A percentile compares a stretch with the other conserved stretches of the same genome.
Evolutionary conservation across 2,888 invertebrate species (phyloP).

Genomic region (Yponomeuta malinellus): DNA sequence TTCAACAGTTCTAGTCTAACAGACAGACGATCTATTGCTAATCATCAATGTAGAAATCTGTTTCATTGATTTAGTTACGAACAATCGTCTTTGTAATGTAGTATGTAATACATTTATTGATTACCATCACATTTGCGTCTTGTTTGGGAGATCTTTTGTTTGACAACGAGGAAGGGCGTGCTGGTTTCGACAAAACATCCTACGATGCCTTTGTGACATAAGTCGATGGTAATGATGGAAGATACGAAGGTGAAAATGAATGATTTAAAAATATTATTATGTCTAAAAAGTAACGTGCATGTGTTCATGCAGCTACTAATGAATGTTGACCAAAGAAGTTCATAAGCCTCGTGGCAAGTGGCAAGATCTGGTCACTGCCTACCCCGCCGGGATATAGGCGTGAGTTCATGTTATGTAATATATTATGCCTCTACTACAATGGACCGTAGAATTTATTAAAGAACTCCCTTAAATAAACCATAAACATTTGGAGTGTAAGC

Average conservation of each 20-base stretch:
- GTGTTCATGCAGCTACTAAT: too few species aligned
- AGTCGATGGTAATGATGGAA: background rate
- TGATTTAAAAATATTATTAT: background rate
- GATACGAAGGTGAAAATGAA: background rate
- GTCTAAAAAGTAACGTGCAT: background rate
- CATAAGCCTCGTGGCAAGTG: too few species aligned
- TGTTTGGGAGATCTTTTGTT: slow-evolving; percentile 6
- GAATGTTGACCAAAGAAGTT: too few species aligned
- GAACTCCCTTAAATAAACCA: background rate
- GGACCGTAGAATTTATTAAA: too few species aligned
- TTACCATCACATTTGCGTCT: background rate
- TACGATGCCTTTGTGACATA: slow-evolving; percentile 6
- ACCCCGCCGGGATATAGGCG: too few species aligned
- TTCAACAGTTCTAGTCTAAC: background rate
- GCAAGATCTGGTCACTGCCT: too few species aligned
- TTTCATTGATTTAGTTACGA: background rate
- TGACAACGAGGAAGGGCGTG: background rate
- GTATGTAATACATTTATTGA: background rate
- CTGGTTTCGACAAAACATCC: background rate
- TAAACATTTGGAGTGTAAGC: background rate
- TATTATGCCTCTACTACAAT: too few species aligned
- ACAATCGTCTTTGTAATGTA: background rate
- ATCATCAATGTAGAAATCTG: background rate
- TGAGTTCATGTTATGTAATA: too few species aligned
- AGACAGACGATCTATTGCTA: background rate